Conservation (phyloP, 2,888 invertebrate species). For the Cacoxenus indagator region DNA sequence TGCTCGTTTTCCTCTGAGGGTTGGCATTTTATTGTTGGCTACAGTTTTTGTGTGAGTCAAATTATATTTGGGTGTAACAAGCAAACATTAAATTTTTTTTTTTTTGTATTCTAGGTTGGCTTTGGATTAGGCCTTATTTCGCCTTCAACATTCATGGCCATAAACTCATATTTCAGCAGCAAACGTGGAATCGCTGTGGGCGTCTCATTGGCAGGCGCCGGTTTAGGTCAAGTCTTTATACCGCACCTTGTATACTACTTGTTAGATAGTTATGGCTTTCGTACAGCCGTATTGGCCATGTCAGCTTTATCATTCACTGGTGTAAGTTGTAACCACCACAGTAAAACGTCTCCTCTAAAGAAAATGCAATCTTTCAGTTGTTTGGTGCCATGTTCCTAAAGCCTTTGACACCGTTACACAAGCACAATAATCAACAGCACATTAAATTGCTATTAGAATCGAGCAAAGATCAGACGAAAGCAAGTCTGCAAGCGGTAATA, state of each 20-base stretch:
- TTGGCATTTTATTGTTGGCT: slow-evolving; percentile 74
- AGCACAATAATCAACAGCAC: slow-evolving; percentile 60
- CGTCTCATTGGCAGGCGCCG: slow-evolving; percentile 81
- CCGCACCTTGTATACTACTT: slow-evolving; percentile 79
- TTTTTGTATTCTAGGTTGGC: slow-evolving; percentile 71
- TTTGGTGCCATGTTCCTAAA: slow-evolving; percentile 74
- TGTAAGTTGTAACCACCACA: slow-evolving; percentile 70
- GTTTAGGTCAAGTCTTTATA: slow-evolving; percentile 81
- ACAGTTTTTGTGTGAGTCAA: slow-evolving; percentile 73
- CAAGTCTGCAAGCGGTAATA: slow-evolving; percentile 37
- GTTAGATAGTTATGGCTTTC: slow-evolving; percentile 77
- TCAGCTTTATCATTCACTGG: slow-evolving; percentile 77
- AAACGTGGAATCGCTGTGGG: slow-evolving; percentile 82
- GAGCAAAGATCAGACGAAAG: slow-evolving; percentile 40
- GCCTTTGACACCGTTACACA: slow-evolving; percentile 73
- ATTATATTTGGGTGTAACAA: background rate
- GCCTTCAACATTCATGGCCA: slow-evolving; percentile 80
- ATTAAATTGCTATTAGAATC: slow-evolving; percentile 51
- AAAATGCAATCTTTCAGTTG: slow-evolving; percentile 67
- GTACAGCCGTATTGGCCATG: slow-evolving; percentile 76
- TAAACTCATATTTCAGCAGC: slow-evolving; percentile 79
- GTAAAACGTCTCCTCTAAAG: background rate
- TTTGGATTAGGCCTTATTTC: slow-evolving; percentile 80
- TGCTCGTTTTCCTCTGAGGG: slow-evolving; percentile 73
- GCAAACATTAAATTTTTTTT: background rate